Base-by-base conservation (phyloP, 2,888 invertebrate genomes). In the Timandra comae region DNA sequence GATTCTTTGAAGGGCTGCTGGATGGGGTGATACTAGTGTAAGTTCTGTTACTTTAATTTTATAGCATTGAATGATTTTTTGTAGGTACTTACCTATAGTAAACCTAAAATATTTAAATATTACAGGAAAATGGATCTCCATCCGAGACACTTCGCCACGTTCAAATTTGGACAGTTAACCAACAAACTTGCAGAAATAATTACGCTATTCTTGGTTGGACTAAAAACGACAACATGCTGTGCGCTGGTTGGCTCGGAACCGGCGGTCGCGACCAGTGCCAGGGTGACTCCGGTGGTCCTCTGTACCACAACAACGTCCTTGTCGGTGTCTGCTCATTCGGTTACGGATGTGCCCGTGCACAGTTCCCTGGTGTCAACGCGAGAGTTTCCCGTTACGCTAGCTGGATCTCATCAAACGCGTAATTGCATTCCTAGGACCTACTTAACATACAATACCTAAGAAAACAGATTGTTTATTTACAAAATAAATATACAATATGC, bases 151-250 rank as follows among this genome's bases (percentile, higher is more conserved):
- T 66, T 3, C 58, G 60, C 2, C 63, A 63, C 21, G 63, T 63
- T 0, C 59, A 61, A 30, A 34, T 66, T 22, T 65, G 58, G 59
- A 52, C 56, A 2, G 39, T 69, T 4, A 66, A 63, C 42, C 60
- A 62, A 33, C 23, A 3, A 1, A 35, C 28, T 1, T 67, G 66
- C 50, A 40, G 30, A 7, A 11, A 26, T 1, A 58, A 59, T 6
- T 64, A 66, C 37, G 32, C 30, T 2, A 33, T 24, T 7, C 3
- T 34, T n/a, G 47, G 53, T 1, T 12, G 2, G 2, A 27, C 36
- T 1, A 30, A 67, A 9, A 63, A 63, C 3, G 55, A 42, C 27
- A 64, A 60, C 45, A 67, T 69, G 67, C 21, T 67, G 33, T 67
- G 65, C 45, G 49, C 56, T 19, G 63, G 63, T 9, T 47, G 45